phyloP scores from a whole-genome alignment of 2,797 vertebrate species.

The Remorina albescens region DNA sequence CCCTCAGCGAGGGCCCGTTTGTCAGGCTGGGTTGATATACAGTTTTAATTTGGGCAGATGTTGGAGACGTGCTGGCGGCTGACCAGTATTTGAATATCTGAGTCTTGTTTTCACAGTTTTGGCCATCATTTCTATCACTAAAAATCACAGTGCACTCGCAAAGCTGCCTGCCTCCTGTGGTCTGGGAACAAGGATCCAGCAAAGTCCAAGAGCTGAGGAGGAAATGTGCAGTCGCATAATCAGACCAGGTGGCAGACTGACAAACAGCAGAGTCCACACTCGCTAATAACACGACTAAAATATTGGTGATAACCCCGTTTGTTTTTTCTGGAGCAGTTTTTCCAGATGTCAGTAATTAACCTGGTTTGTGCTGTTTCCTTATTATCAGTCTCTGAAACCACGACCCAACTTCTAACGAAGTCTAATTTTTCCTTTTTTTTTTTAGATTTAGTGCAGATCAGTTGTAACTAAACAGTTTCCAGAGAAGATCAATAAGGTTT shows the following conservation, averaged over 20 bases:
- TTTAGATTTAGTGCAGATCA: too few relatives aligned
- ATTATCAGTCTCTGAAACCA: background rate
- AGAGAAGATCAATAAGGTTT: too few relatives aligned
- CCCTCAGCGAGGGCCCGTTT: conserved; percentile 7
- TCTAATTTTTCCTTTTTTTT: too few relatives aligned
- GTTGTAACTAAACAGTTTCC: too few relatives aligned
- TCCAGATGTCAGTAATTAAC: background rate
- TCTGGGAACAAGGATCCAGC: conserved; percentile 20
- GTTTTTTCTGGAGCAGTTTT: too few relatives aligned
- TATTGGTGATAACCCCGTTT: too few relatives aligned
- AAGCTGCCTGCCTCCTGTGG: conserved; percentile 1
- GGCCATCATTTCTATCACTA: conserved; percentile 5
- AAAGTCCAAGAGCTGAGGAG: conserved; percentile 7
- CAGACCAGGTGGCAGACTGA: background rate
- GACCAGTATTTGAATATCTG: conserved; percentile 27
- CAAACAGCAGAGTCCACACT: background rate
- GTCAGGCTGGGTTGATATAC: conserved; percentile 17
- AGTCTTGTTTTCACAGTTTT: conserved; percentile 18
- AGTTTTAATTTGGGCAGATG: conserved; percentile 26
- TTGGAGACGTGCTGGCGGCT: conserved; percentile 21
- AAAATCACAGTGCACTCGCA: background rate
- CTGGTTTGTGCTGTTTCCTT: background rate
- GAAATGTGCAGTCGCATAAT: conserved; percentile 4
- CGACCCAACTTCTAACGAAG: background rate
- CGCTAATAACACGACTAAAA: too few relatives aligned